Evolutionary conservation across 1,140 invertebrate species (phyloP).

Genomic region (Saccostrea cuccullata): DNA sequence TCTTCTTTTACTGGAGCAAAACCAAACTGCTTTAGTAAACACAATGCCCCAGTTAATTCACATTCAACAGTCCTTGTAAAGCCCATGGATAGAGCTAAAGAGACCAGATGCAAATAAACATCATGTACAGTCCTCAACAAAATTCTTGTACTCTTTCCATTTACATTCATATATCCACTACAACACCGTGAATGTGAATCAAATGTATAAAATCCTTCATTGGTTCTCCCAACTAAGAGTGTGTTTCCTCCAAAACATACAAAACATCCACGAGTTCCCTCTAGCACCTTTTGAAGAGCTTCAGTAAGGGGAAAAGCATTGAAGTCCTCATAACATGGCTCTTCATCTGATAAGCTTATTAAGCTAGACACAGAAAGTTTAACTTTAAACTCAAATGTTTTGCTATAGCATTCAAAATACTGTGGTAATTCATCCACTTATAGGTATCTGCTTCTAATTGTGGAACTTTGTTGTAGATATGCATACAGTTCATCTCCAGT

Average conservation of each 20-base stretch:
- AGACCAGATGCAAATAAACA: not conserved
- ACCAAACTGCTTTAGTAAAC: not conserved
- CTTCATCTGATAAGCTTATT: not conserved
- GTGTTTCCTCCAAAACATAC: not conserved
- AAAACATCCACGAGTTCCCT: not conserved
- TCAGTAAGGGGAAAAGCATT: not conserved
- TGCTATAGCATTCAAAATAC: not conserved
- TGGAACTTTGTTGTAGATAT: not conserved
- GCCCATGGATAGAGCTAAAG: not conserved
- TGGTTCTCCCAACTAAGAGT: not conserved
- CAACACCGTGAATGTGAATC: not conserved
- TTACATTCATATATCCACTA: not conserved
- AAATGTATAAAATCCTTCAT: not conserved
- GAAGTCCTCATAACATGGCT: not conserved
- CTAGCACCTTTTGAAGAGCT: not conserved
- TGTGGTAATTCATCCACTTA: conserved; percentile 2
- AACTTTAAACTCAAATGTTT: not conserved
- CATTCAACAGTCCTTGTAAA: not conserved
- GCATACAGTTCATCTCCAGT: conserved; percentile 22
- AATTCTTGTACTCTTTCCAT: not conserved
- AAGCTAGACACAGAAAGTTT: not conserved
- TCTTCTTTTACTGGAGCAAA: too few species aligned
- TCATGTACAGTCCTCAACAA: not conserved
- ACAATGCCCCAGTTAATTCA: not conserved
- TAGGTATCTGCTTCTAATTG: not conserved